Conservation (phyloP, 2,113 vertebrate species). For the Acinonyx jubatus region DNA sequence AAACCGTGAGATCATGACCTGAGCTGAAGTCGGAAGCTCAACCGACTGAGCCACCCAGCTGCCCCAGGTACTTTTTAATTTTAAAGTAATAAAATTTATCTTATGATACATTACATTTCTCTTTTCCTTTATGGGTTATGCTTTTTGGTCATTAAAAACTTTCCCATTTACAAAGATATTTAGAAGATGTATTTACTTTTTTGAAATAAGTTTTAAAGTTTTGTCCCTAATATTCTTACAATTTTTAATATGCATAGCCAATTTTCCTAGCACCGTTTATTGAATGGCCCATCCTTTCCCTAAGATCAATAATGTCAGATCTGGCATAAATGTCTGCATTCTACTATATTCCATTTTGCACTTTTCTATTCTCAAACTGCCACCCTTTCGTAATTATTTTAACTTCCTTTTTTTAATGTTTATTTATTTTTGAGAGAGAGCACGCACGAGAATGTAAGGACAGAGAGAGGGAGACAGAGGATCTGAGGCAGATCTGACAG, state of each 20-base stretch:
- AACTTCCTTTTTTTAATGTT: background rate
- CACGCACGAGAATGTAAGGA: too few relatives aligned
- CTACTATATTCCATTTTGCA: background rate
- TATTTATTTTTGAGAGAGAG: too few relatives aligned
- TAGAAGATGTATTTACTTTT: background rate
- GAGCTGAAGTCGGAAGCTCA: too few relatives aligned
- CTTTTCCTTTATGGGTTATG: background rate
- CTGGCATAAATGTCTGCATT: background rate
- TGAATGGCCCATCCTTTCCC: background rate
- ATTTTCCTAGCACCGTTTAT: background rate
- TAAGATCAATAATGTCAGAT: background rate
- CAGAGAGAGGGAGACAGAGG: too few relatives aligned
- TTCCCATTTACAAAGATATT: background rate
- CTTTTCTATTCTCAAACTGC: background rate
- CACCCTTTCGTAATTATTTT: background rate
- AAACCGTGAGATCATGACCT: too few relatives aligned
- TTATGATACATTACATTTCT: background rate
- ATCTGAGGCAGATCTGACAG: too few relatives aligned
- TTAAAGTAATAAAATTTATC: background rate
- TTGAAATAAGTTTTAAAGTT: background rate
- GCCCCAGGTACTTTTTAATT: background rate
- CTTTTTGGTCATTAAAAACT: background rate
- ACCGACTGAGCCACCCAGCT: too few relatives aligned
- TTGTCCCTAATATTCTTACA: background rate
- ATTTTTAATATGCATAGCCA: background rate